These are phyloP conservation scores for Calameuta pallipes DNA, from an alignment of 2,888 invertebrate species.

Conservation along the genomic window DNA sequence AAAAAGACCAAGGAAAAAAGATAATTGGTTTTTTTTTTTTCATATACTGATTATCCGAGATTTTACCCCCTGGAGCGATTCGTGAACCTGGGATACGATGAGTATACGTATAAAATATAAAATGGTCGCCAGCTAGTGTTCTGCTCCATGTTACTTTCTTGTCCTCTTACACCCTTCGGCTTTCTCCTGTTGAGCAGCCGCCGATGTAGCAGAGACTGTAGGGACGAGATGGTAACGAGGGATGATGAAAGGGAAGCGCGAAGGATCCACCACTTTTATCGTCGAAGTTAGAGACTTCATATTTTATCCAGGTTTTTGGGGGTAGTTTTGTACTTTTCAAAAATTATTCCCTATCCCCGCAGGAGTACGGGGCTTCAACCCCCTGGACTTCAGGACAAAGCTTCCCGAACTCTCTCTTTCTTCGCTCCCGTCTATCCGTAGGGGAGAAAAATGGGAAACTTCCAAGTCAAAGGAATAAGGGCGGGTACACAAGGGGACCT, in stretches of 20 bases:
- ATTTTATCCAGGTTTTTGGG: conserved; percentile 2
- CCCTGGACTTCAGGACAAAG: not conserved
- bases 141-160: not conserved
- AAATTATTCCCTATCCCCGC: conserved; percentile 29
- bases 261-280: not conserved
- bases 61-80: not conserved
- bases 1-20: not conserved
- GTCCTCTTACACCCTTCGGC: not conserved
- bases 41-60: not conserved
- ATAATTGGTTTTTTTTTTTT: not conserved
- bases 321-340: conserved; percentile 29
- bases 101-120: not conserved
- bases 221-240: not conserved
- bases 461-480: conserved; percentile 18
- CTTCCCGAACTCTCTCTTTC: not conserved
- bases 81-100: not conserved
- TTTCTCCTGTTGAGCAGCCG: not conserved
- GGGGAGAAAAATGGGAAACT: conserved; percentile 12
- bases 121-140: not conserved
- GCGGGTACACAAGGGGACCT: conserved; percentile 11
- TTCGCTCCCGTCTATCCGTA: not conserved
- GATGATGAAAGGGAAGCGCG: not conserved
- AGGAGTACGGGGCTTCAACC: conserved; percentile 2
- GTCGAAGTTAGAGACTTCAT: not conserved
- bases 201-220: not conserved